Evolutionary conservation across 2,888 invertebrate genomes (phyloP), one percentile per base, ranked within the genome.

Genomic region (Papilio elwesi): DNA sequence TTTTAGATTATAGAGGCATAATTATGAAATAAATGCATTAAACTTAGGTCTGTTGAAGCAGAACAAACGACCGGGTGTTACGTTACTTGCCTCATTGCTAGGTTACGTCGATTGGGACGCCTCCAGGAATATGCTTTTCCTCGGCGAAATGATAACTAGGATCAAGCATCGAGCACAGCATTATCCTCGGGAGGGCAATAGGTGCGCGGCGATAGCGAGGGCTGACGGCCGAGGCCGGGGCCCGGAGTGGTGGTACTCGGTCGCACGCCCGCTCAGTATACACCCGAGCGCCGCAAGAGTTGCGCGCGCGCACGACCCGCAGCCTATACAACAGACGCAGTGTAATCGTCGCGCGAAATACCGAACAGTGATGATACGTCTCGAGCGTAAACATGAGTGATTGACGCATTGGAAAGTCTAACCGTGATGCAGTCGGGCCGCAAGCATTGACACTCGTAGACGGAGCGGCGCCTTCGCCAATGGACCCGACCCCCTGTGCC

Each of bases 221-320:
- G 87, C 84, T 86, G 78, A 87, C 87, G 88, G 84, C 84, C 90
- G 90, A 89, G 91, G 90, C 87, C 88, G 91, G 91, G 90, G 85
- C 81, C 86, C 85, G 90, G 91, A 90, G 88, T 84, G 87, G 87
- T 86, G 89, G 83, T 86, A 84, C 84, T 78, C 87, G 76, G 63
- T 76, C 86, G 86, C 86, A 82, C 81, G 83, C 82, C 87, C 84
- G 85, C 80, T 91, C 93, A 93, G 93, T 93, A 77, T 87, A 88
- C 87, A 88, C 86, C 87, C 90, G 91, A 90, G 87, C 92, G 92
- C 85, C 88, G 84, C 85, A 83, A 88, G 88, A 88, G 89, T 83
- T 89, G 93, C 92, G 92, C 92, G 92, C 88, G 85, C 91, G 90
- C 90, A 79, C 77, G 69, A 36, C 55, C 74, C 26, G 26, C 72